These are phyloP conservation scores for Sterrhoptilus dennistouni DNA, from an alignment of 2,113 vertebrate genomes.

Conservation along the genomic window DNA sequence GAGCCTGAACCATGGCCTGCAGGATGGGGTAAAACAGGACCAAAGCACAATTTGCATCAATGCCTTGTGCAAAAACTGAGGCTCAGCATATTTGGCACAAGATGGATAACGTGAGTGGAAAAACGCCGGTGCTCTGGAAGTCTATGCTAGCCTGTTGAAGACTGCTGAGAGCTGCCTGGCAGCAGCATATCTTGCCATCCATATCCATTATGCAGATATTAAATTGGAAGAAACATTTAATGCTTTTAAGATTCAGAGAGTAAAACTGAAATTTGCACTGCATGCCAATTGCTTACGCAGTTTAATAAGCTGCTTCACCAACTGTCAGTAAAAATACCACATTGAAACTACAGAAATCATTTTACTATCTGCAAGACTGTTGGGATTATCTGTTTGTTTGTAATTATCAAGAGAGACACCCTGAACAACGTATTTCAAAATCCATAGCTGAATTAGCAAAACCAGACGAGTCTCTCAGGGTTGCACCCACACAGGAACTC, in stretches of 20 bases:
- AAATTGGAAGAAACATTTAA: constrained; percentile 44
- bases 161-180: not conserved
- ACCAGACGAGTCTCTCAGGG: not conserved
- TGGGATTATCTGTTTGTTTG: not conserved
- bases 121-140: not conserved
- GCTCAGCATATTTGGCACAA: not conserved
- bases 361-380: not conserved
- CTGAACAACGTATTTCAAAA: not conserved
- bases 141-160: not conserved
- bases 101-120: not conserved
- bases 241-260: constrained; percentile 53
- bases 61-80: not conserved
- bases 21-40: not conserved
- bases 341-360: not conserved
- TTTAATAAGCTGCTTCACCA: constrained; percentile 25
- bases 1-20: not conserved
- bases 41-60: not conserved
- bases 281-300: not conserved
- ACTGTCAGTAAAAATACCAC: not conserved
- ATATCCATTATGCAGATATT: constrained; percentile 21
- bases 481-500: not conserved
- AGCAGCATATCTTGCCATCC: constrained; percentile 1
- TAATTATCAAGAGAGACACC: not conserved
- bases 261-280: constrained; percentile 16
- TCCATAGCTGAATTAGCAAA: not conserved